Evolutionary conservation across 2,888 invertebrate genomes (phyloP), one percentile per base, ranked within the genome.

Genomic region (Amblyjoppa fuscipennis): DNA sequence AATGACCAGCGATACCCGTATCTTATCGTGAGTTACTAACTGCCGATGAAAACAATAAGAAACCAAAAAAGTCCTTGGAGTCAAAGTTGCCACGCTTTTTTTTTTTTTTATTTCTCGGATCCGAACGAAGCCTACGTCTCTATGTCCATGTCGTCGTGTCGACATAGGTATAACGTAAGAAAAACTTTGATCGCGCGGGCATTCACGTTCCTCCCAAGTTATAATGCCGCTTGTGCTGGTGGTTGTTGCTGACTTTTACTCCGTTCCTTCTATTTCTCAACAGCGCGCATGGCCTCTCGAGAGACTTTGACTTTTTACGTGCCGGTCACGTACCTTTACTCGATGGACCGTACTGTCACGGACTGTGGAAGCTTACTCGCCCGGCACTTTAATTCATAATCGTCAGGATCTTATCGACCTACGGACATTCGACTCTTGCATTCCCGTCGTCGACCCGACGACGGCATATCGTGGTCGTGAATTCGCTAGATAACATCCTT

Each of bases 191-290:
- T 77, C 71, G 49, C 64, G 25, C 64, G 34, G 13, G 20, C 11
- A 76, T 53, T 82, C 51, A 31, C 53, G 61, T 64, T 64, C 31
- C 38, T 59, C 59, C 25, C 11, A 28, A 59, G 59, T 34, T 78
- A 45, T 59, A 69, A 34, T n/a, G 28, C 28, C 61, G 38, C 76
- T 64, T 41, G 25, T n/a, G 34, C 38, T 38, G 51, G 49, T 51
- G 51, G n/a, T 25, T 53, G 25, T 13, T 3, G 41, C 34, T 38
- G 38, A 68, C 83, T 83, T 83, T 78, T 83, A 78, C 73, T 59
- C 38, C 77, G 31, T 68, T 78, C 59, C 31, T n/a, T 38, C 49
- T 78, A 34, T 83, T 69, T 69, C 83, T 71, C 71, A 82, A 82
- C 34, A 66, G 53, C 75, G 49, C 38, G 59, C 83, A 61, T 77